Evolutionary conservation across 1,140 invertebrate species (phyloP), one percentile per base, ranked within the genome.

Genomic region (Drosophila elegans): DNA sequence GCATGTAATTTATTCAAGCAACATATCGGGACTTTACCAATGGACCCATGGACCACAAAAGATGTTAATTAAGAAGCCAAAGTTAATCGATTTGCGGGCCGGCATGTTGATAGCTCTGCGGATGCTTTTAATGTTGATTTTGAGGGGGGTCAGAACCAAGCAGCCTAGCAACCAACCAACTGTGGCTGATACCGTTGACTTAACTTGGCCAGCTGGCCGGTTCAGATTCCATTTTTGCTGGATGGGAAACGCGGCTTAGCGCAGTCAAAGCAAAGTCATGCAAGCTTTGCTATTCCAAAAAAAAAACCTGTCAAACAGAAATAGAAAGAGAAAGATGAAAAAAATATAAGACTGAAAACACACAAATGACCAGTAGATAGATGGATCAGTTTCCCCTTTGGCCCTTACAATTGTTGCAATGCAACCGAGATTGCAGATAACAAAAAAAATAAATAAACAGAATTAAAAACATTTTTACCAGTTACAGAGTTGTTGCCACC

Each of bases 41-140:
- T 29, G 39, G 27, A 62, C 49, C 68, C 60, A 48, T 16, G 46
- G 25, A 72, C 81, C 73, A 45, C 83, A 88, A 78, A 85, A 82
- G 69, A 67, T 82, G 83, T 81, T 88, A 86, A 86, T 88, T 86
- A 81, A 82, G 74, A 82, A 79, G 75, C 84, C 74, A 78, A 86
- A 88, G 83, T 88, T 82, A 86, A 86, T 88, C 83, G 82, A 82
- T 88, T 88, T 86, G 78, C 53, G 82, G 49, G 75, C 64, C 48
- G 27, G 69, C 42, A 34, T 76, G 73, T 46, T 76, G 75, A 61
- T 60, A 45, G 54, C 78, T 51, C 12, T 48, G 60, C 32, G 63
- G 59, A 32, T 42, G 68, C 38, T 59, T 79, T 84, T 63, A 67
- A 77, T 77, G 76, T 48, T 78, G 13, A 27, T 51, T 51, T 49